Percentiles rank a stretch among this genome's conserved stretches.
These are phyloP conservation scores for Dastarcus helophoroides DNA, from an alignment of 2,888 invertebrate species.

Conservation along the genomic window DNA sequence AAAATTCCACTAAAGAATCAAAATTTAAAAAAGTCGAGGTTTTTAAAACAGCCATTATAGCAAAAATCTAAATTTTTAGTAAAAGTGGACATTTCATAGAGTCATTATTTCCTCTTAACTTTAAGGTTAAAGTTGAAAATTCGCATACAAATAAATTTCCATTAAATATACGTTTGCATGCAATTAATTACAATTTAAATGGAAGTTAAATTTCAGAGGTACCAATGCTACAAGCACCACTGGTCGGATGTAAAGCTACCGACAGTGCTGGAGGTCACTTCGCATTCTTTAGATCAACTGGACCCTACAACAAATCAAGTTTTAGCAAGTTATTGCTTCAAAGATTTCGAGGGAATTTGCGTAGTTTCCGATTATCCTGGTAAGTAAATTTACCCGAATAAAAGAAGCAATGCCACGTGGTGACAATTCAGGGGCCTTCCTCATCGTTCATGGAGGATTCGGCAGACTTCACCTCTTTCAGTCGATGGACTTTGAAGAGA, in stretches of 20 bases:
- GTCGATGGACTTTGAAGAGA: constrained; percentile 70
- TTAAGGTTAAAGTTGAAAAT: too few relatives aligned
- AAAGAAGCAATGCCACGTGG: too few relatives aligned
- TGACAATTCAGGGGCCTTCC: constrained; percentile 73
- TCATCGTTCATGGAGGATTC: constrained; percentile 83
- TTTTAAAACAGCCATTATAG: too few relatives aligned
- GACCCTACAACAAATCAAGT: constrained; percentile 76
- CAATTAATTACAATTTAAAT: too few relatives aligned
- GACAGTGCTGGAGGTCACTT: constrained; percentile 82
- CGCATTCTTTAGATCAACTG: constrained; percentile 82
- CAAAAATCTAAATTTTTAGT: too few relatives aligned
- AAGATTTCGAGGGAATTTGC: constrained; percentile 71
- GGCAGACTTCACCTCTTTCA: constrained; percentile 86
- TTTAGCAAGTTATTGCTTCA: constrained; percentile 74
- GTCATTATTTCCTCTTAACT: too few relatives aligned
- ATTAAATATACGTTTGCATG: too few relatives aligned
- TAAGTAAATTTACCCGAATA: too few relatives aligned
- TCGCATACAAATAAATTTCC: too few relatives aligned
- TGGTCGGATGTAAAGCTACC: constrained; percentile 91
- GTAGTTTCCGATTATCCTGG: constrained; percentile 79
- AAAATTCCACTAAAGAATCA: too few relatives aligned
- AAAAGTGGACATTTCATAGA: too few relatives aligned
- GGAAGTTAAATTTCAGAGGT: constrained; percentile 41
- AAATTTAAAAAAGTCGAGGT: too few relatives aligned
- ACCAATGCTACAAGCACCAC: constrained; percentile 87